Evolutionary conservation across 2,888 invertebrate genomes (phyloP), one percentile per base, ranked within the genome.

Genomic region (Steromphala cineraria): DNA sequence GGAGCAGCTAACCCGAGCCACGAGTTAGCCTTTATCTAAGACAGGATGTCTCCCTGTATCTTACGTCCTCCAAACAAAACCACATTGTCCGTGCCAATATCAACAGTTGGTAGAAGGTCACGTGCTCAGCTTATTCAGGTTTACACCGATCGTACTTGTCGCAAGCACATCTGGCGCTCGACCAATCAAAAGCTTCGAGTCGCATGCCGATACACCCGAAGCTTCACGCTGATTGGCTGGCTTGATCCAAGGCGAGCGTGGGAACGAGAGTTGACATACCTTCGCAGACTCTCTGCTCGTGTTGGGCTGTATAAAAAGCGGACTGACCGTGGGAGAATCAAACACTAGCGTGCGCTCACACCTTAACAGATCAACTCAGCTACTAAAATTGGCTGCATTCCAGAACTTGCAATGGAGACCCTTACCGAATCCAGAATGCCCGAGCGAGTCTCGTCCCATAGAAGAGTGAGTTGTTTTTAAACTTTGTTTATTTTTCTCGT

Each of bases 121-220:
- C 71, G 71, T 71, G 31, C 71, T 36, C 36, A 40, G 71, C 15
- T 71, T 71, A 71, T 19, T 17, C 71, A 71, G 71, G 71, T n/a
- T 56, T 71, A 36, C 28, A 31, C 36, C 71, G 19, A 17, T 71
- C 71, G 71, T 71, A 71, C 71, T 36, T 71, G 71, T 71, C 71
- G 71, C 71, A 71, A 71, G 71, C 71, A 75, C 79, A 79, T 79
- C 79, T 75, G 79, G 40, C 55, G 53, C 56, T n/a, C 40, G 56
- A 71, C 79, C 79, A 79, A 79, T 79, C 74, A 79, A 56, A 53
- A 36, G 10, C 31, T 53, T 36, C 31, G 36, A 71, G 79, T 31
- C 79, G 79, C 79, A 79, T 79, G 79, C 79, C 79, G 79, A 79
- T 79, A 75, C 79, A 79, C 31, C 55, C 75, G 19, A 15, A 36